These are phyloP conservation scores for Lamprologus speciosus DNA, from an alignment of 2,113 vertebrate genomes.

Conservation along the genomic window DNA sequence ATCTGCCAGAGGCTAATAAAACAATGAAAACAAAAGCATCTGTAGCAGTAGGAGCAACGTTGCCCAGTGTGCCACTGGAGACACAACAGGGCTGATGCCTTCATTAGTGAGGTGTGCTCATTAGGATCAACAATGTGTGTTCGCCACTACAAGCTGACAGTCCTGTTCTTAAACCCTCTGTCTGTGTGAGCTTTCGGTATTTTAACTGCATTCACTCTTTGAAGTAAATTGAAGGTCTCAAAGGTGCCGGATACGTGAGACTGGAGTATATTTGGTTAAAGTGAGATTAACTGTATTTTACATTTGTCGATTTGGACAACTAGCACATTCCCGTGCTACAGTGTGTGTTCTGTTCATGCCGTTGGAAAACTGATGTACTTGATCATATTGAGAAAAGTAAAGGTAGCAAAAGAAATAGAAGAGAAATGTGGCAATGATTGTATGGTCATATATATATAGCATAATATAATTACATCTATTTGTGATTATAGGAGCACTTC, in stretches of 20 bases:
- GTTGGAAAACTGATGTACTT: neutral
- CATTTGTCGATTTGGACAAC: neutral
- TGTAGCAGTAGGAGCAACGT: neutral
- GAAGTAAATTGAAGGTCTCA: neutral
- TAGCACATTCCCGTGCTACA: fast-evolving
- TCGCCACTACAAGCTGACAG: slow-evolving; percentile 3
- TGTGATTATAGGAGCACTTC: neutral
- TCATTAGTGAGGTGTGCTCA: slow-evolving; percentile 49
- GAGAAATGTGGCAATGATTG: neutral
- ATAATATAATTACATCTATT: neutral
- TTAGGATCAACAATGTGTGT: slow-evolving; percentile 51
- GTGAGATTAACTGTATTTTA: neutral
- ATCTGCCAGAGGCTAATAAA: neutral
- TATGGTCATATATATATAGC: neutral
- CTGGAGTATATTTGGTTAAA: neutral
- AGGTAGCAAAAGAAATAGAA: neutral
- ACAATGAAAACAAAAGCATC: neutral
- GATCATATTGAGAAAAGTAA: neutral
- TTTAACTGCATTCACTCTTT: neutral
- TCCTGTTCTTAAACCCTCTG: neutral
- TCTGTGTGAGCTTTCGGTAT: neutral
- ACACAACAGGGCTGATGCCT: slow-evolving; percentile 28
- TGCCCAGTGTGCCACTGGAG: neutral
- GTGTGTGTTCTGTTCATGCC: neutral
- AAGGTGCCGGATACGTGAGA: neutral